These are phyloP conservation scores for Eupithecia pulchellata DNA, from an alignment of 2,888 invertebrate species.

Conservation along the genomic window DNA sequence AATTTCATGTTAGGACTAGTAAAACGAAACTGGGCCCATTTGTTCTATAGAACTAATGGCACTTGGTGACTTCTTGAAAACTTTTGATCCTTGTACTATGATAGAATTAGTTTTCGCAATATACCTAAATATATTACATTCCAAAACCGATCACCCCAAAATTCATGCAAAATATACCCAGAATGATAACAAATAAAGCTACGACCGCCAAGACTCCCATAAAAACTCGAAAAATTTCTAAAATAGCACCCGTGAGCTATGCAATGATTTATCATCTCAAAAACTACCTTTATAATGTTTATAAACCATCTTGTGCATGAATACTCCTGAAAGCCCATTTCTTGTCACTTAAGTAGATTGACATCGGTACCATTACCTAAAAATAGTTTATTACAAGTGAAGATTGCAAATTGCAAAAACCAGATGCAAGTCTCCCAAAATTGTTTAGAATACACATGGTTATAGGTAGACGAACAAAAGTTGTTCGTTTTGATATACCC, in stretches of 20 bases:
- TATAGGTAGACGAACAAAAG: too few relatives aligned
- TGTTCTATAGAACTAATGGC: too few relatives aligned
- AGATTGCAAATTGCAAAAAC: neutral
- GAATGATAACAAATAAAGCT: neutral
- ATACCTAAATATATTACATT: neutral
- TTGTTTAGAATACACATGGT: neutral
- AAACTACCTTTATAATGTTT: conserved; percentile 13
- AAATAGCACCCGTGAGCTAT: neutral
- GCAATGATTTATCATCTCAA: neutral
- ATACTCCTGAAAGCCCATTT: conserved; percentile 14
- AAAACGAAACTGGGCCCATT: too few relatives aligned
- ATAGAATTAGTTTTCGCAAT: too few relatives aligned
- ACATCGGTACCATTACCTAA: conserved; percentile 38
- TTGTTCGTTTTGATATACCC: too few relatives aligned
- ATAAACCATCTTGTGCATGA: conserved; percentile 7
- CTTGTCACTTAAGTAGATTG: conserved; percentile 36
- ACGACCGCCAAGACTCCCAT: neutral
- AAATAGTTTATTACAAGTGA: conserved; percentile 13
- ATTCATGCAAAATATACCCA: neutral
- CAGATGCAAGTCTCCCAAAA: neutral
- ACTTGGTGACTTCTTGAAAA: too few relatives aligned
- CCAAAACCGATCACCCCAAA: neutral
- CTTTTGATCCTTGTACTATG: too few relatives aligned
- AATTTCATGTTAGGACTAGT: too few relatives aligned
- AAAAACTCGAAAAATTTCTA: neutral